These are phyloP conservation scores for Elymnias hypermnestra DNA, from an alignment of 1,140 invertebrate genomes.

Conservation along the genomic window DNA sequence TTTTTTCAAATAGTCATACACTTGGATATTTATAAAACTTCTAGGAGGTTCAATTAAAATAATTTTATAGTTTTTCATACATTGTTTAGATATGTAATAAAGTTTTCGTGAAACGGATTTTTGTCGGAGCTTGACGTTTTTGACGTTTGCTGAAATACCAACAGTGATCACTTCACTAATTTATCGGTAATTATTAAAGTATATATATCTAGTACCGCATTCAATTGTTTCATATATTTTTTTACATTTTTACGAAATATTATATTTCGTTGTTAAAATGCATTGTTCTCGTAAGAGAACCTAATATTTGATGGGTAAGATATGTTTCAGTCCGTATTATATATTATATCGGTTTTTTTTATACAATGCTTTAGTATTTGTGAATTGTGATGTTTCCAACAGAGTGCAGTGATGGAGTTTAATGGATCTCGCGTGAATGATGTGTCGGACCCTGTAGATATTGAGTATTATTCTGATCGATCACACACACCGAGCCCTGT, in stretches of 20 bases:
- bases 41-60: no score
- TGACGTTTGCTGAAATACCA: slow-evolving; percentile 37
- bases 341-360: slow-evolving; percentile 27
- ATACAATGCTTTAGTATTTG: slow-evolving; percentile 32
- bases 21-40: no score
- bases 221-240: slow-evolving; percentile 31
- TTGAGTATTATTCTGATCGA: slow-evolving; percentile 52
- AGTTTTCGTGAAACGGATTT: slow-evolving; percentile 33
- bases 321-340: slow-evolving; percentile 18
- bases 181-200: slow-evolving; percentile 44
- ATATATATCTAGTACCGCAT: slow-evolving; percentile 33
- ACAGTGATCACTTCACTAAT: slow-evolving; percentile 27
- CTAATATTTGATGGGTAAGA: slow-evolving; percentile 67
- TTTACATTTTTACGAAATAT: slow-evolving; percentile 30
- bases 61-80: no score
- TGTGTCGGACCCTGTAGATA: slow-evolving; percentile 57
- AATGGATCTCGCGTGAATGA: slow-evolving; percentile 60
- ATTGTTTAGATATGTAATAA: no score
- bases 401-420: slow-evolving; percentile 71
- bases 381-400: slow-evolving; percentile 47
- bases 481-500: slow-evolving; percentile 51
- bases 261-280: slow-evolving; percentile 44
- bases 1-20: no score
- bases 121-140: slow-evolving; percentile 36
- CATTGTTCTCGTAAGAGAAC: slow-evolving; percentile 69